Evolutionary conservation across 2,797 vertebrate species (phyloP).

Genomic region (Cheirogaleus major): DNA sequence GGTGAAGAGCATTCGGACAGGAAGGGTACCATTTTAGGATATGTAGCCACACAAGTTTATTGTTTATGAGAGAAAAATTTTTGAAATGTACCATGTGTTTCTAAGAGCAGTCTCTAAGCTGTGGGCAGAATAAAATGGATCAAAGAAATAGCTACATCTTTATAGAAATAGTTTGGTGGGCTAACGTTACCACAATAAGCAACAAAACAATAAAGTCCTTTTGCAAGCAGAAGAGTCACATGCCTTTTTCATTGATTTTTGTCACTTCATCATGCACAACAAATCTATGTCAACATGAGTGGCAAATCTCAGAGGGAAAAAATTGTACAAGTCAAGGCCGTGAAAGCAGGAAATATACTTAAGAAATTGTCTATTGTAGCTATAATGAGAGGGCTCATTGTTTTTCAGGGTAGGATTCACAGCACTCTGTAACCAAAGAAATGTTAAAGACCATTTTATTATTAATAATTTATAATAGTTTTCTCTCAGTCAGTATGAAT

Average conservation of each 20-base stretch:
- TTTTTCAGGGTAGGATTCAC: conserved; percentile 81
- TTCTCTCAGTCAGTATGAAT: conserved; percentile 41
- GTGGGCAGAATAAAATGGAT: conserved; percentile 71
- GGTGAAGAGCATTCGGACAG: not conserved
- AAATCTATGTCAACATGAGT: conserved; percentile 86
- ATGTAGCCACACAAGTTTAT: conserved; percentile 51
- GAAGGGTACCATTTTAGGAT: not conserved
- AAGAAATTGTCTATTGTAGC: conserved; percentile 83
- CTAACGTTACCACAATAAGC: conserved; percentile 80
- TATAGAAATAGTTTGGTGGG: conserved; percentile 74
- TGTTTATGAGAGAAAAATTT: conserved; percentile 72
- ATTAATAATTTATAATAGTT: conserved; percentile 35
- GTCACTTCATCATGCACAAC: conserved; percentile 84
- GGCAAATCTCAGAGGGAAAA: conserved; percentile 84
- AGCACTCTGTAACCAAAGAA: conserved; percentile 69
- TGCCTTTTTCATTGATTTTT: conserved; percentile 85
- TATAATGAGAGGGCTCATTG: conserved; percentile 81
- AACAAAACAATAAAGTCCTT: conserved; percentile 80
- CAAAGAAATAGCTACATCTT: conserved; percentile 79
- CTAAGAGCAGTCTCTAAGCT: conserved; percentile 67
- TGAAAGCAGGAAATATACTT: conserved; percentile 81
- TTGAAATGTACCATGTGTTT: conserved; percentile 58
- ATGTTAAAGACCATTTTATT: conserved; percentile 73
- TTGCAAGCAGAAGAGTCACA: conserved; percentile 74
- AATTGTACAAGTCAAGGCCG: conserved; percentile 83